phyloP scores from a whole-genome alignment of 1,140 invertebrate species.

The Zeugodacus cucurbitae region DNA sequence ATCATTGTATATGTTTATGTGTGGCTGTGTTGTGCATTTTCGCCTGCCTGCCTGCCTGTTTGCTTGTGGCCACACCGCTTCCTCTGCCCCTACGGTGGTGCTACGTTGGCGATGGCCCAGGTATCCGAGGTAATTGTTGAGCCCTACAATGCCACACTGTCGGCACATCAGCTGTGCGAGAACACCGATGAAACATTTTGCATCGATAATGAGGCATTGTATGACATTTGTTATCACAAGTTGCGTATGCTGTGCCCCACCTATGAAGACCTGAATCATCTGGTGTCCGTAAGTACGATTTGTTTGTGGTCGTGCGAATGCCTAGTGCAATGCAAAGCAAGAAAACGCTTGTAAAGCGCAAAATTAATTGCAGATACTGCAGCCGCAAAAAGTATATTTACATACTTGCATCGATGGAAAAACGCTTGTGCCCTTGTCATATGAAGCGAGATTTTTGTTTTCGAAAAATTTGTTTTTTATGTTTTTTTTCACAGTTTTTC shows the following conservation, averaged over 20 bases:
- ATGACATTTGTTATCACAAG: slow-evolving; percentile 75
- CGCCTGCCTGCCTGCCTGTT: neutral
- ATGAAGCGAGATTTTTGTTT: neutral
- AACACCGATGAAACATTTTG: slow-evolving; percentile 79
- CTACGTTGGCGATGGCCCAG: no score
- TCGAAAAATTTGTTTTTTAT: neutral
- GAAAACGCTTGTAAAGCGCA: slow-evolving; percentile 32
- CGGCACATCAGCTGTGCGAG: slow-evolving; percentile 83
- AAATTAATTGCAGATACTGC: neutral
- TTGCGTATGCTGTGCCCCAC: slow-evolving; percentile 81
- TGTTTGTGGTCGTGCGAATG: neutral
- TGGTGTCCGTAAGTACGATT: slow-evolving; percentile 73
- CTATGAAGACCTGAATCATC: slow-evolving; percentile 81
- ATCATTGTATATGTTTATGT: neutral
- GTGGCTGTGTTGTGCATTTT: slow-evolving; percentile 6
- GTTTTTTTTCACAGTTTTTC: neutral
- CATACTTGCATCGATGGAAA: neutral
- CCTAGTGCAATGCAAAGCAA: neutral
- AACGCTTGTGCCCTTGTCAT: neutral
- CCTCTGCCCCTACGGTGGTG: neutral
- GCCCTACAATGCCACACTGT: slow-evolving; percentile 84
- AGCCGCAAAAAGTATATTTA: neutral
- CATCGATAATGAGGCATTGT: slow-evolving; percentile 76
- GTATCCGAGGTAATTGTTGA: slow-evolving; percentile 79
- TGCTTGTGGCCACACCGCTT: neutral